These are phyloP conservation scores for Tricholaema leucomelas DNA, from an alignment of 2,113 vertebrate species.

Conservation along the genomic window DNA sequence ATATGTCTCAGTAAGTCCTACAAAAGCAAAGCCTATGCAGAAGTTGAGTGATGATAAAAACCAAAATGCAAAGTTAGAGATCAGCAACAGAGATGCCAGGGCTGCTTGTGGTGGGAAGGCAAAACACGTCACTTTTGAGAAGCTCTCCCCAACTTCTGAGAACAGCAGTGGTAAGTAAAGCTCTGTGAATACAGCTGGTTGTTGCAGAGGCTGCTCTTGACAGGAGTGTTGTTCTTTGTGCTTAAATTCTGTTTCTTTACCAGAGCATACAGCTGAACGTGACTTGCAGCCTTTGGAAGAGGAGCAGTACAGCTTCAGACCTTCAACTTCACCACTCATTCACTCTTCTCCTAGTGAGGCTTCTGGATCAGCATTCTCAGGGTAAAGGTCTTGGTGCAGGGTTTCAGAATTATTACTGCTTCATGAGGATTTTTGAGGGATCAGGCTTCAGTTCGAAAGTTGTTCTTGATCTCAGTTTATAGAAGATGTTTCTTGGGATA, in stretches of 20 bases:
- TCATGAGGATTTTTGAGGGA: neutral
- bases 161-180: constrained; percentile 72
- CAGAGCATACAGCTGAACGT: constrained; percentile 61
- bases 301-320: constrained; percentile 85
- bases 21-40: neutral
- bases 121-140: constrained; percentile 72
- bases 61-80: neutral
- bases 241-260: constrained; percentile 16
- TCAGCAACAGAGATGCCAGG: neutral
- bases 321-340: constrained; percentile 89
- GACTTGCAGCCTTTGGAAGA: constrained; percentile 65
- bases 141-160: neutral
- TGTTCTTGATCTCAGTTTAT: neutral
- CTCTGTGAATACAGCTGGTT: neutral
- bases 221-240: neutral
- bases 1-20: neutral
- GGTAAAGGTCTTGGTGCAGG: constrained; percentile 51
- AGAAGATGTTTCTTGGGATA: neutral
- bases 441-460: neutral
- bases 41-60: neutral
- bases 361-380: constrained; percentile 72
- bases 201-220: neutral
- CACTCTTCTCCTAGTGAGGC: constrained; percentile 94
- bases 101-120: constrained; percentile 10
- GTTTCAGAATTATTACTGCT: neutral